A percentile compares a stretch with the other conserved stretches of the same genome.
These are phyloP conservation scores for Oxyruncus cristatus DNA, from an alignment of 2,113 vertebrate genomes.

Conservation along the genomic window DNA sequence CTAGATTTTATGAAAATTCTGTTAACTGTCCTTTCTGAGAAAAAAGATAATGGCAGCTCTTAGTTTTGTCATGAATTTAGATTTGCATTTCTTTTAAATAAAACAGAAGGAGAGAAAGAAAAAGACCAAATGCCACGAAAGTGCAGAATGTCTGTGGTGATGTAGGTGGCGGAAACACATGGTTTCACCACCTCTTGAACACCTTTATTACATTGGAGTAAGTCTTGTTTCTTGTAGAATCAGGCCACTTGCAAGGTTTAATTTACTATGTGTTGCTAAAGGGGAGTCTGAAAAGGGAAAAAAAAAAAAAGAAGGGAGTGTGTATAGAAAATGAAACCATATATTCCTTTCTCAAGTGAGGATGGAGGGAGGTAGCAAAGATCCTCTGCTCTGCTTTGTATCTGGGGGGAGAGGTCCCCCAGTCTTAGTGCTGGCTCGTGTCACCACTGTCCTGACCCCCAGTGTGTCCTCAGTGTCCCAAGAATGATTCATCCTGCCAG, in stretches of 20 bases:
- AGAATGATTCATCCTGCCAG: not conserved
- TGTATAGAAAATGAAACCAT: not conserved
- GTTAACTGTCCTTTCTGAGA: not conserved
- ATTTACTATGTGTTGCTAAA: not conserved
- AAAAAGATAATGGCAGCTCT: not conserved
- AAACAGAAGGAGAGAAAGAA: not conserved
- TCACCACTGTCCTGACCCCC: not conserved
- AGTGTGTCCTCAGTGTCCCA: accelerated
- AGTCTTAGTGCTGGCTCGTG: not conserved
- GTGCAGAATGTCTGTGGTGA: not conserved
- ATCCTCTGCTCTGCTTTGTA: not conserved
- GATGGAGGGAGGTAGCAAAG: not conserved
- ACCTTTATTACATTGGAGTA: not conserved
- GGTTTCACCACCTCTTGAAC: not conserved
- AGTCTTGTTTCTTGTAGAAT: not conserved
- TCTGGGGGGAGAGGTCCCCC: not conserved
- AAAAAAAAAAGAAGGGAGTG: not conserved
- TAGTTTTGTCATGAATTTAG: not conserved
- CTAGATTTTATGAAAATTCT: not conserved
- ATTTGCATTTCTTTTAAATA: not conserved
- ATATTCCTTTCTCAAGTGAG: not conserved
- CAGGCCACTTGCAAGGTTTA: not conserved
- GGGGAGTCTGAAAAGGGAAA: not conserved
- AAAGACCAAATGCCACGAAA: not conserved
- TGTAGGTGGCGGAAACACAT: not conserved